Percentiles rank a stretch among this genome's conserved stretches.
These are phyloP conservation scores for Lamellibrachia satsuma DNA, from an alignment of 2,888 invertebrate genomes.

Conservation along the genomic window DNA sequence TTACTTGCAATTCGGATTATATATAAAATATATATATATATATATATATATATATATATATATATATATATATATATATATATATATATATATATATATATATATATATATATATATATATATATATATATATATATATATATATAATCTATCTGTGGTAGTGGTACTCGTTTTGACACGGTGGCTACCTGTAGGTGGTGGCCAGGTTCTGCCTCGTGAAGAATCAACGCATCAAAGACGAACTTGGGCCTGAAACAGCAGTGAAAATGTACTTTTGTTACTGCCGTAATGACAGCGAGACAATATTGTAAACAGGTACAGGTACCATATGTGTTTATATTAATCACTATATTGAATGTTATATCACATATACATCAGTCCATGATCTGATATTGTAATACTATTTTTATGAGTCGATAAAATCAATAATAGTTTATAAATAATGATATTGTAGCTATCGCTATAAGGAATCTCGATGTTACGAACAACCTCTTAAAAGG, in stretches of 20 bases:
- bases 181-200: conserved; percentile 62
- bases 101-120: background rate
- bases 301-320: too few relatives aligned
- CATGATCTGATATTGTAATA: background rate
- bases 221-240: conserved; percentile 58
- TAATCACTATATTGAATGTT: too few relatives aligned
- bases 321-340: too few relatives aligned
- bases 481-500: too few relatives aligned
- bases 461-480: too few relatives aligned
- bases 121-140: background rate
- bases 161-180: background rate
- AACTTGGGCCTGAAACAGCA: conserved; percentile 58
- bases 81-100: background rate
- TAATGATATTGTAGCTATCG: background rate
- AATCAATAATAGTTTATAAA: background rate
- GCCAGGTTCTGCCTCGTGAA: conserved; percentile 65
- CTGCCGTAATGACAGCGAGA: too few relatives aligned
- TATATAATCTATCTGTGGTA: background rate
- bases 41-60: too few relatives aligned
- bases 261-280: background rate
- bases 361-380: too few relatives aligned
- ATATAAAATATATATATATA: too few relatives aligned
- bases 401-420: background rate
- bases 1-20: too few relatives aligned
- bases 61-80: too few relatives aligned